Evolutionary conservation across 2,113 vertebrate genomes (phyloP).

Genomic region (Jacana jacana): DNA sequence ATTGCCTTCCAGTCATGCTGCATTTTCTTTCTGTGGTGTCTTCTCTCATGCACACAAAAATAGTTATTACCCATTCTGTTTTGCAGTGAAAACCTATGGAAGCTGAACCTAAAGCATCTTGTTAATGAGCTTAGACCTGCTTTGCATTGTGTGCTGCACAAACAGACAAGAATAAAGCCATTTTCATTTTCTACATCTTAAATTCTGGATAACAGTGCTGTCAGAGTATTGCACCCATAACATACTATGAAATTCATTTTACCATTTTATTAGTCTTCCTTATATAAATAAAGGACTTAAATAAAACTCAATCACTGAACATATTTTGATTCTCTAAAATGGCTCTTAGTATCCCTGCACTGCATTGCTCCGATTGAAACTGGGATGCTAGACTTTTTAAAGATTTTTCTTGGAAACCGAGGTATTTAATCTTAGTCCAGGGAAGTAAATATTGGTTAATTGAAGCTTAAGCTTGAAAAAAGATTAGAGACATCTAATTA

Average conservation of each 20-base stretch:
- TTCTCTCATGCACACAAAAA: not conserved
- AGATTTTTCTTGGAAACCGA: not conserved
- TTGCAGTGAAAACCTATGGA: not conserved
- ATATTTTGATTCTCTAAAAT: not conserved
- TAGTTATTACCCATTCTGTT: not conserved
- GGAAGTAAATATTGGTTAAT: constrained; percentile 31
- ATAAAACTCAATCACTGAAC: not conserved
- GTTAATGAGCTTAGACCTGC: not conserved
- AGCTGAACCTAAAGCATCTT: not conserved
- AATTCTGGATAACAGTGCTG: not conserved
- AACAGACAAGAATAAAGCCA: not conserved
- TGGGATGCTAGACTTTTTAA: not conserved
- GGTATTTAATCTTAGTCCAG: not conserved
- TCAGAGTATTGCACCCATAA: not conserved
- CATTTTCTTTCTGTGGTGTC: not conserved
- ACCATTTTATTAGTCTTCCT: not conserved
- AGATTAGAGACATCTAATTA: constrained; percentile 42
- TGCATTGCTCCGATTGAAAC: not conserved
- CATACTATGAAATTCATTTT: not conserved
- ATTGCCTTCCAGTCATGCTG: not conserved
- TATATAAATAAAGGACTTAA: no score
- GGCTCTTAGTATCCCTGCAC: not conserved
- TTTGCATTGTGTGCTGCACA: not conserved
- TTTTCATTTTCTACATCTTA: not conserved
- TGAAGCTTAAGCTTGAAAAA: not conserved